Percentiles rank a stretch among this genome's conserved stretches.
Conservation (phyloP, 92 coral and sea anemone species). For the Phymanthus crucifer region DNA sequence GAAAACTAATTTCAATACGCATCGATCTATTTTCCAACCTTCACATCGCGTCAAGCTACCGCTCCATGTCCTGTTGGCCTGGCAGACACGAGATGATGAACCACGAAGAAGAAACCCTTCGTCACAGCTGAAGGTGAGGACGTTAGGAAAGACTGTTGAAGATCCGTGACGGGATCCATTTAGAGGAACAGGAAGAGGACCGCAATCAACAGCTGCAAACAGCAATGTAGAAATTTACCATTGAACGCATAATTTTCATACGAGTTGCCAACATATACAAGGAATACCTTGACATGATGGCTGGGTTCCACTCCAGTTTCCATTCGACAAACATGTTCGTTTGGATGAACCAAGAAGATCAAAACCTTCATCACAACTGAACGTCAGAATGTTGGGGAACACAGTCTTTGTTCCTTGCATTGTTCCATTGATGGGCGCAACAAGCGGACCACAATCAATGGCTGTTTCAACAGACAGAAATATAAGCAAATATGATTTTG, state of each 20-base stretch:
- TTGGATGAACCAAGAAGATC: constrained; percentile 41
- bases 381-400: constrained; percentile 47
- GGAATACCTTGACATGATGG: constrained; percentile 49
- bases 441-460: constrained; percentile 59
- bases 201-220: constrained; percentile 16
- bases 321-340: constrained; percentile 49
- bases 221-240: no score
- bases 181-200: constrained; percentile 41
- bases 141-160: constrained; percentile 49
- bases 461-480: constrained; percentile 37
- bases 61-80: constrained; percentile 65
- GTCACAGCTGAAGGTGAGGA: constrained; percentile 44
- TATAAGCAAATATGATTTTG: no score
- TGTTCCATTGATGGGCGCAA: constrained; percentile 51
- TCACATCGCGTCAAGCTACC: constrained; percentile 27
- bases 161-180: constrained; percentile 57
- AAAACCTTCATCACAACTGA: constrained; percentile 60
- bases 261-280: no score
- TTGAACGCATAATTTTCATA: no score
- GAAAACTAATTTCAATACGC: neutral
- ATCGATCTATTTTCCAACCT: constrained; percentile 11
- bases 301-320: constrained; percentile 49
- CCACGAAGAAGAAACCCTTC: constrained; percentile 58
- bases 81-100: constrained; percentile 45
- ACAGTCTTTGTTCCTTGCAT: constrained; percentile 42